Evolutionary conservation across 64 coral and sea anemone genomes (phyloP).

Genomic region (Astreopora myriophthalma): DNA sequence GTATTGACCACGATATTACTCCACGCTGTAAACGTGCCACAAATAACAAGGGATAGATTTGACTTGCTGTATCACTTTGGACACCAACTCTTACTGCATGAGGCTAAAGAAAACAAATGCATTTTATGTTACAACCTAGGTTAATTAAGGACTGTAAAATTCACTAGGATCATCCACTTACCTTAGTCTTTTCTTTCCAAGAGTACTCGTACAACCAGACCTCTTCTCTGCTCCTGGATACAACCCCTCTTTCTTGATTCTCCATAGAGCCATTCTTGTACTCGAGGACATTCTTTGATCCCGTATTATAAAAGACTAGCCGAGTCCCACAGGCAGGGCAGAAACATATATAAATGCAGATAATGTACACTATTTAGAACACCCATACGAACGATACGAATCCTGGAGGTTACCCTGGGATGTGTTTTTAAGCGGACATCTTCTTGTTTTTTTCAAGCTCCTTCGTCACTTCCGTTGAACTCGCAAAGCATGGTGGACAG

Average conservation of each 20-base stretch:
- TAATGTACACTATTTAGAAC: neutral
- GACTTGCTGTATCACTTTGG: constrained; percentile 68
- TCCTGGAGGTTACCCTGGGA: neutral
- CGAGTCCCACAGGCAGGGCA: neutral
- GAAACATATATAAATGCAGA: neutral
- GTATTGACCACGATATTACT: constrained; percentile 88
- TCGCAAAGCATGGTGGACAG: neutral
- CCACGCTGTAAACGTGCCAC: constrained; percentile 88
- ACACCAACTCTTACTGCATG: constrained; percentile 73
- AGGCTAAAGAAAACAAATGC: constrained; percentile 23
- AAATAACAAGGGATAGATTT: constrained; percentile 75
- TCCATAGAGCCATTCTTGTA: constrained; percentile 57
- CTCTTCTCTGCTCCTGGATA: constrained; percentile 44
- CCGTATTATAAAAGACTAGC: neutral
- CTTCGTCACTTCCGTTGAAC: neutral
- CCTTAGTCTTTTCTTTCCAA: constrained; percentile 8
- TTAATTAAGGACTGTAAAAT: too few relatives aligned
- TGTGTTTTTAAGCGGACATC: neutral
- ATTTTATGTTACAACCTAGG: neutral
- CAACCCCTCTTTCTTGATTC: neutral
- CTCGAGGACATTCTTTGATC: neutral
- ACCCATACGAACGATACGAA: too few relatives aligned
- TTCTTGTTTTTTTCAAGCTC: neutral
- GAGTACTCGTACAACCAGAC: constrained; percentile 61
- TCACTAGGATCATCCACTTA: neutral